Evolutionary conservation across 1,140 invertebrate species (phyloP).

Genomic region (Camponotus floridanus): DNA sequence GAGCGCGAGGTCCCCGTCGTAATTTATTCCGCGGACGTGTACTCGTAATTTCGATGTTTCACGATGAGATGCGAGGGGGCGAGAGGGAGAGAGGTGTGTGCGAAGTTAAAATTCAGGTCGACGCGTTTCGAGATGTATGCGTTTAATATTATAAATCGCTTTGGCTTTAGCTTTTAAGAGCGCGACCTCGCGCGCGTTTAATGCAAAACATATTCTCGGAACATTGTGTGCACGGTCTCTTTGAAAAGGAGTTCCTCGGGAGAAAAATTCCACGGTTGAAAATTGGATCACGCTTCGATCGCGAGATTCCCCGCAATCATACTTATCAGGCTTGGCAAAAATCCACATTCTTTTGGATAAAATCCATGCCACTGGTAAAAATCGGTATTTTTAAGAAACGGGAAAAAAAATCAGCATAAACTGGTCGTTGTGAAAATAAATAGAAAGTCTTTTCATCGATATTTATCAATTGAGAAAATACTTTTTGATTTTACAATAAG

Average conservation of each 20-base stretch:
- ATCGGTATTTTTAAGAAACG: too few relatives aligned
- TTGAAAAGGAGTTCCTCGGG: not conserved
- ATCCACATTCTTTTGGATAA: too few relatives aligned
- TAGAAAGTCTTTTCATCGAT: too few relatives aligned
- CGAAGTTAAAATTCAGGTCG: slow-evolving; percentile 50
- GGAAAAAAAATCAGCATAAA: too few relatives aligned
- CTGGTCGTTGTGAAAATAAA: too few relatives aligned
- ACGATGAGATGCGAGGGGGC: not conserved
- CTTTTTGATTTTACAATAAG: too few relatives aligned
- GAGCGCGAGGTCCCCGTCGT: not conserved
- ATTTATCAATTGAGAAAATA: too few relatives aligned
- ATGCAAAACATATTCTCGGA: slow-evolving; percentile 16
- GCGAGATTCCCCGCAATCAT: not conserved
- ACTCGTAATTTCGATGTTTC: slow-evolving; percentile 50
- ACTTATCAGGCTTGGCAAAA: too few relatives aligned
- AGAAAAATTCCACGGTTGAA: not conserved
- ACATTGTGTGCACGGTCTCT: not conserved
- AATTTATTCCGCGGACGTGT: slow-evolving; percentile 51
- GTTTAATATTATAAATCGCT: slow-evolving; percentile 50
- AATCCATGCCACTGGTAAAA: too few relatives aligned
- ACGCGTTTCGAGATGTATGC: slow-evolving; percentile 45
- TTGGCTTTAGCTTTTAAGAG: slow-evolving; percentile 13
- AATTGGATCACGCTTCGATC: slow-evolving; percentile 14
- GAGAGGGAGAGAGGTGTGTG: not conserved
- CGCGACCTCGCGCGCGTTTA: not conserved